Evolutionary conservation across 1,140 invertebrate genomes (phyloP).

Genomic region (Drosophila pachea): DNA sequence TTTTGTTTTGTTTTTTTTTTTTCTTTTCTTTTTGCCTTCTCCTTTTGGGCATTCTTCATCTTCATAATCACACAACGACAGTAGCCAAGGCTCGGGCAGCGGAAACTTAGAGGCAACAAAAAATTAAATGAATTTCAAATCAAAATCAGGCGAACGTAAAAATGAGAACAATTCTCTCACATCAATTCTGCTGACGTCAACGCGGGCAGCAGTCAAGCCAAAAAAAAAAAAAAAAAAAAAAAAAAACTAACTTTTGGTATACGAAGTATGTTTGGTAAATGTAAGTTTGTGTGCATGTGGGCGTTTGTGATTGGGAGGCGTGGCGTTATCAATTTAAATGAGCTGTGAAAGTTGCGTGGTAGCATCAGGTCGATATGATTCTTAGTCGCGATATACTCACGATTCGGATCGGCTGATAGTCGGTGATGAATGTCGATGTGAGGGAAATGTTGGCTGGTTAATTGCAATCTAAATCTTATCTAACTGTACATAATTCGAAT

Average conservation of each 20-base stretch:
- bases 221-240: slow-evolving; percentile 1
- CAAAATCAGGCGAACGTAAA: slow-evolving; percentile 58
- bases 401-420: slow-evolving; percentile 39
- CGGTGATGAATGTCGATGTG: slow-evolving; percentile 12
- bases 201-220: neutral
- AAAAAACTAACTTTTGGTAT: no score
- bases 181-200: slow-evolving; percentile 46
- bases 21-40: no score
- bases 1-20: no score
- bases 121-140: neutral
- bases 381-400: slow-evolving; percentile 23
- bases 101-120: slow-evolving; percentile 4
- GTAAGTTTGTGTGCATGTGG: neutral
- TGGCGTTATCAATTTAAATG: slow-evolving; percentile 42
- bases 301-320: neutral
- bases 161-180: slow-evolving; percentile 17
- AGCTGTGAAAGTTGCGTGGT: slow-evolving; percentile 22
- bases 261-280: no score
- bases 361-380: slow-evolving; percentile 4
- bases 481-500: neutral
- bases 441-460: slow-evolving; percentile 23
- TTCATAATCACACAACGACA: no score
- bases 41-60: no score
- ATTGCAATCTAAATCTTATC: neutral
- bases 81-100: neutral